Conservation (phyloP, 92 coral and sea anemone genomes). For the Phenganax stokvisi region DNA sequence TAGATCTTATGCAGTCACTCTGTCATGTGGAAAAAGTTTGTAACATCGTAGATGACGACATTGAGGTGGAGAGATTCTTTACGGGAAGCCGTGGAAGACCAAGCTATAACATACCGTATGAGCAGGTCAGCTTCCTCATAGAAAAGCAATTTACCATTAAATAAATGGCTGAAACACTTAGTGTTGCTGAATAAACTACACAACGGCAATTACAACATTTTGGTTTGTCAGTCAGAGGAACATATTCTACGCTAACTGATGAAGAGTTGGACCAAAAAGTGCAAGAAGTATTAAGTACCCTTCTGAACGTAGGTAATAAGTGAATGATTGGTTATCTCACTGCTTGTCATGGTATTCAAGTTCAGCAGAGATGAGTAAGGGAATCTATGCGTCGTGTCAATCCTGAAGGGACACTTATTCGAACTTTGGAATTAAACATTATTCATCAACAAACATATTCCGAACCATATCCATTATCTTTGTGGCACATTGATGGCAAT, state of each 20-base stretch:
- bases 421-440: conserved; percentile 38
- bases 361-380: conserved; percentile 43
- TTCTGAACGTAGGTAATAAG: conserved; percentile 47
- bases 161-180: conserved; percentile 36
- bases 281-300: conserved; percentile 30
- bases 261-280: conserved; percentile 35
- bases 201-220: conserved; percentile 27
- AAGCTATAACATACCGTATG: conserved; percentile 35
- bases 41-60: not conserved
- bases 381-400: conserved; percentile 46
- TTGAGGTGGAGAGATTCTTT: conserved; percentile 16
- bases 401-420: conserved; percentile 42
- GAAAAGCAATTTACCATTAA: conserved; percentile 38
- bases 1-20: not conserved
- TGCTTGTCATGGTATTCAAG: conserved; percentile 32
- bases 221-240: conserved; percentile 30
- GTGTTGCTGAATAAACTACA: conserved; percentile 34
- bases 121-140: conserved; percentile 47
- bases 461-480: conserved; percentile 43
- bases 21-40: not conserved
- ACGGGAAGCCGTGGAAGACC: conserved; percentile 52
- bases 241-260: conserved; percentile 42
- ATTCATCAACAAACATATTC: conserved; percentile 37
- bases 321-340: conserved; percentile 47
- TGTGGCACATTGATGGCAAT: conserved; percentile 51